Evolutionary conservation across 2,797 vertebrate species (phyloP).

Genomic region (Anguilla anguilla): DNA sequence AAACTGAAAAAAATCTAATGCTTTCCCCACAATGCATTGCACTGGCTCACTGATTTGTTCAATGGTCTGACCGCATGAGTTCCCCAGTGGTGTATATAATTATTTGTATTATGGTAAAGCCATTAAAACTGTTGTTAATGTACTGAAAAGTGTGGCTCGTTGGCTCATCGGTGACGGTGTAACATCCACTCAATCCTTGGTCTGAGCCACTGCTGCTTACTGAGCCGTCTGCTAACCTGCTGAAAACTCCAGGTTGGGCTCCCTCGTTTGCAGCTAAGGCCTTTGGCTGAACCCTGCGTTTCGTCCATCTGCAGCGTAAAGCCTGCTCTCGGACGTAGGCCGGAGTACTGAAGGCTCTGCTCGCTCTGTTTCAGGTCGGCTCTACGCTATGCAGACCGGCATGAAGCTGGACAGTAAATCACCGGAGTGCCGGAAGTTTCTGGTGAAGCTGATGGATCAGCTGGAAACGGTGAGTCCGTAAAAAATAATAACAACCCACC

Average conservation of each 20-base stretch:
- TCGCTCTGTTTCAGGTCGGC: constrained; percentile 78
- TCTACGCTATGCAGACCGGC: constrained; percentile 93
- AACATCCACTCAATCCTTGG: not conserved
- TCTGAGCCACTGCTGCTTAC: not conserved
- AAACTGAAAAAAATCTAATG: not conserved
- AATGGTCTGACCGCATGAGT: not conserved
- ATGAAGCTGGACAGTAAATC: constrained; percentile 98
- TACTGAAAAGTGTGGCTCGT: not conserved
- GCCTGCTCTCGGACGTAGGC: not conserved
- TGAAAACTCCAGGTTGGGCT: not conserved
- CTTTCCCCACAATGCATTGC: not conserved
- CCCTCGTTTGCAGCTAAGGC: not conserved
- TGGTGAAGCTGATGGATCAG: constrained; percentile 94
- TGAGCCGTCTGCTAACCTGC: not conserved
- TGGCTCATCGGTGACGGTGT: not conserved
- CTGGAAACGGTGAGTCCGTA: constrained; percentile 83
- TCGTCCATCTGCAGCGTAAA: not conserved
- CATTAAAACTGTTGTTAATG: not conserved
- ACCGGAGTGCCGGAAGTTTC: constrained; percentile 93
- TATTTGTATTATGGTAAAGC: not conserved
- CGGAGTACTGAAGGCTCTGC: too few species aligned
- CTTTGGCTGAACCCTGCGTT: not conserved
- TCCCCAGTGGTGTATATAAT: too few species aligned
- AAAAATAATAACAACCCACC: not conserved
- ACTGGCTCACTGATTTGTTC: not conserved